Evolutionary conservation across 2,888 invertebrate species (phyloP), one percentile per base, ranked within the genome.

Genomic region (Microchrysa polita): DNA sequence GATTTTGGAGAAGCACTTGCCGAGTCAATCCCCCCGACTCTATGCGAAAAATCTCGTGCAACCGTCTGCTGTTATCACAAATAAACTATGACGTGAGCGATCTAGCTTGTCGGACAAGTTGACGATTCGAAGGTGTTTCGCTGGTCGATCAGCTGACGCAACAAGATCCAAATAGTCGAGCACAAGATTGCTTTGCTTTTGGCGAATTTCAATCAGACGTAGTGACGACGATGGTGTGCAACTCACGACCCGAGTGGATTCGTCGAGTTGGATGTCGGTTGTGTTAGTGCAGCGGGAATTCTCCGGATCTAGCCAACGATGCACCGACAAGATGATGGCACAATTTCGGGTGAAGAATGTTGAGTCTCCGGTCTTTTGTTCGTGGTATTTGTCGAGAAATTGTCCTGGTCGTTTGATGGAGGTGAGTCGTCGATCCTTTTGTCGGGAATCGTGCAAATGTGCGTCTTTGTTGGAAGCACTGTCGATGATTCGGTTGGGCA

Each of bases 291-390:
- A 16, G 12, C n/a, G 44, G 18, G 59, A 10, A 22, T 69, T 48
- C 73, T 73, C 1, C 22, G 53, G 1, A 72, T 79, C 79, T 9
- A 85, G 77, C 85, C 85, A 85, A 34, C 81, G 81, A 79, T 85
- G 84, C 52, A 81, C 77, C 10, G 79, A 80, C 16, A 85, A 77
- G 44, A 83, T 83, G 0, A 82, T 76, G 9, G 81, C 82, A 72
- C 84, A 85, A 55, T 82, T 85, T 72, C 78, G 77, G 0, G 82
- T 79, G 69, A 85, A 85, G 74, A 81, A 84, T 75, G 82, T 83
- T 55, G 80, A 80, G 76, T 85, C 85, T 76, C 80, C 81, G 53
- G 78, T 73, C 22, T 82, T 80, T 73, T 85, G 85, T 16, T 80
- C 80, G 65, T 82, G 83, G 77, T 85, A 85, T 65, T 82, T 83